Evolutionary conservation across 37 sponge, comb jelly and placozoan genomes (phyloP).

Genomic region (Theonella swinhoei): DNA sequence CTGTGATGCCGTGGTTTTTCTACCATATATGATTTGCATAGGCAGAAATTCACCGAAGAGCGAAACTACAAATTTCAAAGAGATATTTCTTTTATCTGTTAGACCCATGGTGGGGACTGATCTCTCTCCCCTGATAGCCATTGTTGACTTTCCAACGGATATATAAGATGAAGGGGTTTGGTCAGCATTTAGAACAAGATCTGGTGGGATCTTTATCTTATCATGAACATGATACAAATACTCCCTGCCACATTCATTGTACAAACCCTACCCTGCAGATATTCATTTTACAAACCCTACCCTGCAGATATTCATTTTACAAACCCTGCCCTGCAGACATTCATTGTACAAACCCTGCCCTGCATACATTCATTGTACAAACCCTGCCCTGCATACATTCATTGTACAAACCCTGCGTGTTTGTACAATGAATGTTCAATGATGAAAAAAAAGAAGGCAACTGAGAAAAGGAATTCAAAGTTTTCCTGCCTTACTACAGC

Average conservation of each 20-base stretch:
- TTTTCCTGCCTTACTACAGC: no score
- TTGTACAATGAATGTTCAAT: no score
- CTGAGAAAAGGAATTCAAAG: no score
- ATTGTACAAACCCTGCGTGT: constrained; percentile 23
- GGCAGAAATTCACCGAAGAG: constrained; percentile 48
- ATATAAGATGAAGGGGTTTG: constrained; percentile 55
- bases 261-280: no score
- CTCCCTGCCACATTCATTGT: constrained; percentile 27
- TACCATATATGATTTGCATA: constrained; percentile 59
- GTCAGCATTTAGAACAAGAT: constrained; percentile 60
- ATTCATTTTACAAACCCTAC: no score
- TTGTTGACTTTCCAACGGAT: constrained; percentile 58
- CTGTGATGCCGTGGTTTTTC: constrained; percentile 52
- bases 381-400: no score
- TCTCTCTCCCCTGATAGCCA: constrained; percentile 24
- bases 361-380: no score
- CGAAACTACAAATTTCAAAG: constrained; percentile 34
- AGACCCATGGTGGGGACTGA: constrained; percentile 44
- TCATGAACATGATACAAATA: constrained; percentile 33
- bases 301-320: constrained; percentile 31
- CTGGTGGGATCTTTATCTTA: constrained; percentile 53
- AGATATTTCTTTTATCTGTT: constrained; percentile 55
- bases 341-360: constrained; percentile 55
- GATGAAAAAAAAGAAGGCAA: no score
- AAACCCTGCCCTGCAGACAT: constrained; percentile 9